A percentile compares a stretch with the other conserved stretches of the same genome.
Conservation (phyloP, 2,113 vertebrate genomes). For the Hoplias malabaricus region DNA sequence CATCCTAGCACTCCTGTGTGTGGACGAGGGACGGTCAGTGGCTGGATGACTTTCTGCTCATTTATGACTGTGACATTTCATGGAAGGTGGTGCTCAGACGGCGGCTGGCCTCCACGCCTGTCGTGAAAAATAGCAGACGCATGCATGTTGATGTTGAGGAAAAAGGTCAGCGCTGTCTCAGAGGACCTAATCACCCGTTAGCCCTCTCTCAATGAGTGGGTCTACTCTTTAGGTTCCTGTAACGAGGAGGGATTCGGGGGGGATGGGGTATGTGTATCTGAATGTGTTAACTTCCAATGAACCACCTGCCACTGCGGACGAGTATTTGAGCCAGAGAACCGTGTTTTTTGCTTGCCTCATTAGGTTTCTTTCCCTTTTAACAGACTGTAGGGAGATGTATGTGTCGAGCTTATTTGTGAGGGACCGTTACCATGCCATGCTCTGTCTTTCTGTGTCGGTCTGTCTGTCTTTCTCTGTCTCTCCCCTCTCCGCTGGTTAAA, state of each 20-base stretch:
- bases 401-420: slow-evolving; percentile 43
- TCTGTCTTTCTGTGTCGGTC: slow-evolving; percentile 23
- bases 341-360: slow-evolving; percentile 41
- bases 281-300: slow-evolving; percentile 24
- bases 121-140: slow-evolving; percentile 69
- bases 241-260: not conserved
- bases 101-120: slow-evolving; percentile 58
- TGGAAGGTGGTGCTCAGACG: slow-evolving; percentile 60
- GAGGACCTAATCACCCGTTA: slow-evolving; percentile 72
- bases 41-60: slow-evolving; percentile 51
- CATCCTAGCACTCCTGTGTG: not conserved
- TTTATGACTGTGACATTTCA: slow-evolving; percentile 71
- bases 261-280: not conserved
- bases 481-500: slow-evolving; percentile 44
- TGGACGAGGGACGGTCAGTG: not conserved
- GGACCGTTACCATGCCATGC: slow-evolving; percentile 42
- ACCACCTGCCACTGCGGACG: slow-evolving; percentile 14
- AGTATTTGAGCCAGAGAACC: slow-evolving; percentile 20
- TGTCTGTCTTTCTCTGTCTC: slow-evolving; percentile 18
- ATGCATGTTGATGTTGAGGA: slow-evolving; percentile 59
- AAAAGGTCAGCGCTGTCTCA: slow-evolving; percentile 76
- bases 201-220: slow-evolving; percentile 61
- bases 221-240: slow-evolving; percentile 58
- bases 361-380: slow-evolving; percentile 29
- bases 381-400: slow-evolving; percentile 15